Percentiles rank a stretch among this genome's conserved stretches.
Evolutionary conservation across 1,140 invertebrate genomes (phyloP).

Genomic region (Drosophila pectinifera): DNA sequence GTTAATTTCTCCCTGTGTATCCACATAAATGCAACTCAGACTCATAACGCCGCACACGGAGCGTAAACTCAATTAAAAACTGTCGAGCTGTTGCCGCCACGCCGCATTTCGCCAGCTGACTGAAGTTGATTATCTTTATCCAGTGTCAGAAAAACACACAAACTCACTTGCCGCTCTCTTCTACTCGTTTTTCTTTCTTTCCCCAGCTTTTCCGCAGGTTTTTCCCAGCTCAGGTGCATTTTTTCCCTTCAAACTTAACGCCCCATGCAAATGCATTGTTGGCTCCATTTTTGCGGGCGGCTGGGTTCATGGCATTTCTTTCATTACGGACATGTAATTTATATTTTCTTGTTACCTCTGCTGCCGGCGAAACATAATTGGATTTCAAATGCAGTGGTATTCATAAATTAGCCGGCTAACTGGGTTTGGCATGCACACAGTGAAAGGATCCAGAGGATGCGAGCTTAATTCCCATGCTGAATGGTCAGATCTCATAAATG

Average conservation of each 20-base stretch:
- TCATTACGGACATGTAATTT: conserved; percentile 13
- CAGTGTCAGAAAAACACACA: conserved; percentile 56
- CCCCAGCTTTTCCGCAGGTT: not conserved
- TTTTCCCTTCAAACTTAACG: conserved; percentile 26
- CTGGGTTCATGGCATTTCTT: not conserved
- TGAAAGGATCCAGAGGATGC: not conserved
- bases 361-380: conserved; percentile 17
- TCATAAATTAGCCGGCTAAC: conserved; percentile 38
- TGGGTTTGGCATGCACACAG: not conserved
- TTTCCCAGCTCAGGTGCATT: conserved; percentile 15
- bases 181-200: conserved; percentile 13
- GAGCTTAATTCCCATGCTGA: conserved; percentile 8
- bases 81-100: conserved; percentile 69
- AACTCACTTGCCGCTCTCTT: conserved; percentile 18
- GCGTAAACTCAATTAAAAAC: conserved; percentile 83
- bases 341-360: conserved; percentile 24
- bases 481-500: conserved; percentile 4
- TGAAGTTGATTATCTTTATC: conserved; percentile 70
- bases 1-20: not conserved
- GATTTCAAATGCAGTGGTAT: conserved; percentile 32
- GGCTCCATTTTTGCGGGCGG: conserved; percentile 23
- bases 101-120: conserved; percentile 53
- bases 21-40: conserved; percentile 20
- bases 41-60: conserved; percentile 68
- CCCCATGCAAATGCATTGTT: conserved; percentile 55